phyloP scores from a whole-genome alignment of 2,113 vertebrate species.

The Tachuris rubrigastra region DNA sequence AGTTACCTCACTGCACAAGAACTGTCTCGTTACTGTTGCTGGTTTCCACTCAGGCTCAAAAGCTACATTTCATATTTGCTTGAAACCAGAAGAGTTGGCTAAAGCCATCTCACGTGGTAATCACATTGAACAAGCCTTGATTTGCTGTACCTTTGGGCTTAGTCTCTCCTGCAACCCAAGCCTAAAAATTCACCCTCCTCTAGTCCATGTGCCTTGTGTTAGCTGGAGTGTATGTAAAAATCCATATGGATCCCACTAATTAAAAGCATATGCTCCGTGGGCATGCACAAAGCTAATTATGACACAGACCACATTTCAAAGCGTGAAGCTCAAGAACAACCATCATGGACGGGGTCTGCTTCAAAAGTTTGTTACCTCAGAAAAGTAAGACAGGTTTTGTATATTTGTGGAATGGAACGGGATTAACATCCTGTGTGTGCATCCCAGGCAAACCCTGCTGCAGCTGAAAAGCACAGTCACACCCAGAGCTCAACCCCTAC shows the following conservation, averaged over 20 bases:
- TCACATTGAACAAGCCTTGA: not conserved
- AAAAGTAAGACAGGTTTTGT: not conserved
- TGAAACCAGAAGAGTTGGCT: not conserved
- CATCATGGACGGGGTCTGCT: not conserved
- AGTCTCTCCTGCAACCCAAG: not conserved
- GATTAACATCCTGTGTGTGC: not conserved
- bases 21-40: not conserved
- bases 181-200: not conserved
- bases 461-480: not conserved
- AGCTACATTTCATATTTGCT: not conserved
- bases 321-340: not conserved
- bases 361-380: not conserved
- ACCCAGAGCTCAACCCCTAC: not conserved
- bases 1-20: not conserved
- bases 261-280: not conserved
- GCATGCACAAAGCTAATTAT: not conserved
- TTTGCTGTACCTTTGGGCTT: constrained; percentile 38
- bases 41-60: not conserved
- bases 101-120: not conserved
- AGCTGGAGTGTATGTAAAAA: not conserved
- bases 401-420: not conserved
- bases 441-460: not conserved
- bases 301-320: not conserved
- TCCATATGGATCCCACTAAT: not conserved
- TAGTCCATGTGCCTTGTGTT: not conserved